phyloP scores from a whole-genome alignment of 1,140 invertebrate species.

The Drosophila busckii region DNA sequence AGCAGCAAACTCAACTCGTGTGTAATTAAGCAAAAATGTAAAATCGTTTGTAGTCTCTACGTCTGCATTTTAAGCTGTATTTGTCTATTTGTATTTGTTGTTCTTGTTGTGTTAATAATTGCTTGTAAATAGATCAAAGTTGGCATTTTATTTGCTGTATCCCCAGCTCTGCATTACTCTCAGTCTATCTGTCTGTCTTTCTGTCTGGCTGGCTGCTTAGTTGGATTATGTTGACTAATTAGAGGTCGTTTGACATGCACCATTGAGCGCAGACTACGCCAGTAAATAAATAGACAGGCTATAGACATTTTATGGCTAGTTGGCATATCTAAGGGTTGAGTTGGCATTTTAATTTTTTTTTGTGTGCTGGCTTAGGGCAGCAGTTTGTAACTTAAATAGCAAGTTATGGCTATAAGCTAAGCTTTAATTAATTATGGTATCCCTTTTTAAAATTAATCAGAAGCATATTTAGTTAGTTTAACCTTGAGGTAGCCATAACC shows the following conservation, averaged over 20 bases:
- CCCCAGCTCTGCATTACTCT: constrained; percentile 4
- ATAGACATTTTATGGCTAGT: too few species aligned
- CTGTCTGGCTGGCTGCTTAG: constrained; percentile 13
- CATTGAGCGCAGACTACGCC: too few species aligned
- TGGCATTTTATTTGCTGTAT: constrained; percentile 57
- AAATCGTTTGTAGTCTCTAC: constrained; percentile 56
- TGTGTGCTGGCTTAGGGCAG: too few species aligned
- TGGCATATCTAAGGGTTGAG: too few species aligned
- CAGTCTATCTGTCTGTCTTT: not conserved
- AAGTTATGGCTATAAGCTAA: too few species aligned
- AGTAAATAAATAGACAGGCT: too few species aligned
- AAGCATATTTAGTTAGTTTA: too few species aligned
- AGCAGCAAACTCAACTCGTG: constrained; percentile 28
- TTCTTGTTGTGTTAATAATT: constrained; percentile 57
- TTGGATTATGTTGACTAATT: constrained; percentile 66
- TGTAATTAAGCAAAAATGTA: constrained; percentile 71
- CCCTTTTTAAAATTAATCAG: too few species aligned
- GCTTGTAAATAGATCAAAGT: constrained; percentile 72
- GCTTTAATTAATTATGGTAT: too few species aligned
- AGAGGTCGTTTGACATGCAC: constrained; percentile 46
- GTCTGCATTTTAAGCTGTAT: constrained; percentile 13
- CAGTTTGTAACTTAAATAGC: too few species aligned
- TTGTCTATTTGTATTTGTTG: constrained; percentile 17
- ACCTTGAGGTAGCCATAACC: too few species aligned
- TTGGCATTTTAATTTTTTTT: too few species aligned